A percentile compares a stretch with the other conserved stretches of the same genome.
These are phyloP conservation scores for Zosterops hypoxanthus DNA, from an alignment of 2,113 vertebrate species.

Conservation along the genomic window DNA sequence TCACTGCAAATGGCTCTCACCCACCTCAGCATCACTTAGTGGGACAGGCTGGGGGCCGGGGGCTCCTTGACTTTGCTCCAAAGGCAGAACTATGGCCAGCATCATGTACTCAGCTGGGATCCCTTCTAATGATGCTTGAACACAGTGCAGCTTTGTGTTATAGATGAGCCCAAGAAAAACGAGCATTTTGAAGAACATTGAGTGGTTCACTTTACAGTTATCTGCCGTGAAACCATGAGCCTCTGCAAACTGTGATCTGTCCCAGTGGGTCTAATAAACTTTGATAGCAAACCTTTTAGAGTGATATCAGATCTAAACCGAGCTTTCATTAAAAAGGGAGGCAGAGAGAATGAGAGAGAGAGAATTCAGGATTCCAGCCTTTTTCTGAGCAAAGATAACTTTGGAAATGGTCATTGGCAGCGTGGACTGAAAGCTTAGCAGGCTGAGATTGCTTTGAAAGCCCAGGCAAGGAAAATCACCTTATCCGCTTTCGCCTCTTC, in stretches of 20 bases:
- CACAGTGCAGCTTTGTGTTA: slow-evolving; percentile 52
- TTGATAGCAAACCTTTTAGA: slow-evolving; percentile 59
- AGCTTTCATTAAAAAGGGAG: slow-evolving; percentile 21
- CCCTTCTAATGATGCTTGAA: background rate
- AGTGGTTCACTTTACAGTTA: slow-evolving; percentile 51
- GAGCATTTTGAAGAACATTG: slow-evolving; percentile 31
- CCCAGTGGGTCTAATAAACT: slow-evolving; percentile 57
- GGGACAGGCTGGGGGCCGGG: background rate
- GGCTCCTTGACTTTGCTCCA: background rate
- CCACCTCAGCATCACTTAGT: background rate
- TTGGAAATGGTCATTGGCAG: slow-evolving; percentile 27
- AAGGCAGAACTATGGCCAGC: background rate
- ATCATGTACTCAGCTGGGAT: background rate
- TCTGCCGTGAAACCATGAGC: slow-evolving; percentile 37
- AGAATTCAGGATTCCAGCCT: background rate
- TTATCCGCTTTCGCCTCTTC: background rate
- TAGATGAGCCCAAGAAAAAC: slow-evolving; percentile 10
- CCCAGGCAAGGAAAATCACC: slow-evolving; percentile 9
- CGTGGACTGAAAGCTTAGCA: slow-evolving; percentile 34
- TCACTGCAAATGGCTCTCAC: background rate
- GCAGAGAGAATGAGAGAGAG: slow-evolving; percentile 12
- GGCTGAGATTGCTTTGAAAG: slow-evolving; percentile 47
- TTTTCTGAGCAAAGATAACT: slow-evolving; percentile 44
- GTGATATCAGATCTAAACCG: slow-evolving; percentile 56
- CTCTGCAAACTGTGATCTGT: slow-evolving; percentile 48